Conservation (phyloP, 2,113 vertebrate species). For the Boulengeromyrus knoepffleri region DNA sequence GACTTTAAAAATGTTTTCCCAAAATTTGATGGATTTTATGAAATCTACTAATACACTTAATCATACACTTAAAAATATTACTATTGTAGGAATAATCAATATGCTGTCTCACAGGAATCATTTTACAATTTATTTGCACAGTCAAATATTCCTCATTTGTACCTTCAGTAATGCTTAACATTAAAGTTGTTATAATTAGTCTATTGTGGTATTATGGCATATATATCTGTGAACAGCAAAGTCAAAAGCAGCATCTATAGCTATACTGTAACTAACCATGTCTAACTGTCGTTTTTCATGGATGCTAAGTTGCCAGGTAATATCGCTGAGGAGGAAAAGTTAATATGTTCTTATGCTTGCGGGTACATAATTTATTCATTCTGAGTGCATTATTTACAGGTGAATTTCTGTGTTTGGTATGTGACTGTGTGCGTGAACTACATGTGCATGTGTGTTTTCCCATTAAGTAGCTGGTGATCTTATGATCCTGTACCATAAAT, state of each 20-base stretch:
- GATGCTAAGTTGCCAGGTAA: background rate
- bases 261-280: background rate
- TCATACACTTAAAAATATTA: background rate
- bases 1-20: background rate
- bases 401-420: background rate
- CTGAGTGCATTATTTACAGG: background rate
- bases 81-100: background rate
- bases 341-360: background rate
- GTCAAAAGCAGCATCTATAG: background rate
- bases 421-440: background rate
- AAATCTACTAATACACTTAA: background rate
- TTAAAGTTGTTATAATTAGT: background rate
- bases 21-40: background rate
- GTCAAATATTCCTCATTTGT: background rate
- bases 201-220: background rate
- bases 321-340: background rate
- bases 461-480: background rate
- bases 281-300: background rate
- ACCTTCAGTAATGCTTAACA: background rate
- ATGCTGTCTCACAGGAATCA: background rate
- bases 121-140: background rate
- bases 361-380: background rate
- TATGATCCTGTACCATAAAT: background rate
- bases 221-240: background rate
- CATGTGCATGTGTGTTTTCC: background rate